phyloP scores from a whole-genome alignment of 2,797 vertebrate species.

The Pseudomugil gertrudae region DNA sequence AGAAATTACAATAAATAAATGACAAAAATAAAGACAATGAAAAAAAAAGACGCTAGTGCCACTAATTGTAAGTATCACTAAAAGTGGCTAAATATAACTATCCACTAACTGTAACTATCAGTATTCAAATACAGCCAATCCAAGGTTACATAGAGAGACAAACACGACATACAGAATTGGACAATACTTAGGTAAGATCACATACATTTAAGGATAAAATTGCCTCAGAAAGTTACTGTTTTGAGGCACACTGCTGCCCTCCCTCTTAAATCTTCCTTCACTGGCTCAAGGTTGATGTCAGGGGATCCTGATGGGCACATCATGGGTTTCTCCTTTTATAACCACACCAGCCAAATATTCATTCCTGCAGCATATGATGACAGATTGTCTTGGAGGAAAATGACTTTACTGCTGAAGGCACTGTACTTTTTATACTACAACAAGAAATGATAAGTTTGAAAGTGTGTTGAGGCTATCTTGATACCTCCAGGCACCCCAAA shows the following conservation, averaged over 20 bases:
- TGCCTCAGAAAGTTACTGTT: background rate
- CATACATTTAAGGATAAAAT: background rate
- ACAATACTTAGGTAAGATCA: too few relatives aligned
- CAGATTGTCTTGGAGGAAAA: background rate
- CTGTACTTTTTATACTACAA: background rate
- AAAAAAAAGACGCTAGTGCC: too few relatives aligned
- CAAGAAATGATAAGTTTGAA: background rate
- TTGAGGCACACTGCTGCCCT: background rate
- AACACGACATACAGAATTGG: too few relatives aligned
- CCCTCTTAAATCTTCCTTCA: background rate
- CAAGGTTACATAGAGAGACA: too few relatives aligned
- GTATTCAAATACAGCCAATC: too few relatives aligned
- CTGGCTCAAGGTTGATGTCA: background rate
- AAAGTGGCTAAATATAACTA: too few relatives aligned
- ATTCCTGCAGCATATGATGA: background rate
- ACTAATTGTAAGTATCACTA: too few relatives aligned
- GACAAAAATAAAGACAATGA: too few relatives aligned
- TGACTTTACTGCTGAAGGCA: background rate
- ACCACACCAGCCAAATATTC: background rate
- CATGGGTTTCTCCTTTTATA: background rate
- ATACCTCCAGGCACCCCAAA: background rate
- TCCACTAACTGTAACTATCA: too few relatives aligned
- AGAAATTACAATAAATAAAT: too few relatives aligned
- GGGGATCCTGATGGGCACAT: background rate
- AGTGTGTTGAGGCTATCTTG: background rate